These are phyloP conservation scores for Stichodactyla helianthus DNA, from an alignment of 64 coral and sea anemone species.

Conservation along the genomic window DNA sequence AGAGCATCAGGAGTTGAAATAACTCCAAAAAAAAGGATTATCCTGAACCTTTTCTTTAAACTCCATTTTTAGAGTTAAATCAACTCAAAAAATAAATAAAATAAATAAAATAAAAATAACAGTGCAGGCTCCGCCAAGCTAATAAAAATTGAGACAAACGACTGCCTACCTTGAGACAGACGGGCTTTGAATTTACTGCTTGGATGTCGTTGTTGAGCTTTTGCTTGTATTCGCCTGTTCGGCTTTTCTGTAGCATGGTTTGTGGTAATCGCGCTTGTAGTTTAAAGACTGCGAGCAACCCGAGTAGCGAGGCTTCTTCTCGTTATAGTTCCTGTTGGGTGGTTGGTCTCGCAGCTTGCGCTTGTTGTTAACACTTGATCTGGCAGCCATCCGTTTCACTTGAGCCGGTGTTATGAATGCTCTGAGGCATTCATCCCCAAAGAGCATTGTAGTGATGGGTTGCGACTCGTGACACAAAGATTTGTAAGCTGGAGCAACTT, in stretches of 20 bases:
- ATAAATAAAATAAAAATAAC: too few relatives aligned
- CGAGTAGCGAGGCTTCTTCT: neutral
- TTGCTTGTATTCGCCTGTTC: neutral
- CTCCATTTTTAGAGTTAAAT: too few relatives aligned
- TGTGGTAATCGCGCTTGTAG: conserved; percentile 1
- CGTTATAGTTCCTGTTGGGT: neutral
- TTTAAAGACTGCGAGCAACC: neutral
- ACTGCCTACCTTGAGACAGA: conserved; percentile 48
- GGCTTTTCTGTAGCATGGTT: neutral
- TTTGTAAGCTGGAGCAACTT: conserved; percentile 36
- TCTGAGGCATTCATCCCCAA: conserved; percentile 41
- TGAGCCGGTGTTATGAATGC: conserved; percentile 22
- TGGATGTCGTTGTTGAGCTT: neutral
- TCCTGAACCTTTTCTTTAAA: too few relatives aligned
- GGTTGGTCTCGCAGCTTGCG: neutral
- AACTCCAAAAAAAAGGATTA: too few relatives aligned
- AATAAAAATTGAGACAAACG: conserved; percentile 34
- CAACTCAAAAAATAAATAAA: too few relatives aligned
- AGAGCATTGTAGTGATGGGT: conserved; percentile 21
- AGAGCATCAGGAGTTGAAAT: too few relatives aligned
- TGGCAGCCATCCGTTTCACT: conserved; percentile 25
- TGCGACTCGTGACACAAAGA: conserved; percentile 31
- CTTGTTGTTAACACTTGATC: neutral
- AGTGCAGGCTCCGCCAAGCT: too few relatives aligned
- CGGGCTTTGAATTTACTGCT: neutral